These are phyloP conservation scores for Notarius quadriscutis DNA, from an alignment of 2,113 vertebrate species.

Conservation along the genomic window DNA sequence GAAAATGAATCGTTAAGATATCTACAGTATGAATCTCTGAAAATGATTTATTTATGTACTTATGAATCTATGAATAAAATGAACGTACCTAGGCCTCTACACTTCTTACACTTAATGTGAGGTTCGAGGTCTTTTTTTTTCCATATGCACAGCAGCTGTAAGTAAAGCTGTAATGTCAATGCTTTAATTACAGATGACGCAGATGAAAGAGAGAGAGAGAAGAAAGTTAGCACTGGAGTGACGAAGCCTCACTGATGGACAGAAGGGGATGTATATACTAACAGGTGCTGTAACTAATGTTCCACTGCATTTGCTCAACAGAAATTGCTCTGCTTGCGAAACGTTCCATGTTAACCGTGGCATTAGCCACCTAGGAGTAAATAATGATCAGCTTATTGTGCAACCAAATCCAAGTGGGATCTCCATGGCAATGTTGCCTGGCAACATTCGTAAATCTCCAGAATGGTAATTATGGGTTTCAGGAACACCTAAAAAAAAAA, in stretches of 20 bases:
- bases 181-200: background rate
- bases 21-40: background rate
- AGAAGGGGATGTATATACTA: background rate
- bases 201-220: background rate
- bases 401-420: slow-evolving; percentile 45
- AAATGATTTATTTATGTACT: background rate
- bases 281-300: background rate
- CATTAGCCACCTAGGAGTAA: slow-evolving; percentile 5
- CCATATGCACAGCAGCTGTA: background rate
- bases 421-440: slow-evolving; percentile 40
- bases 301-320: background rate
- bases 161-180: background rate
- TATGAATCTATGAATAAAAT: background rate
- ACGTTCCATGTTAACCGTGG: background rate
- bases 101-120: background rate
- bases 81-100: too few relatives aligned
- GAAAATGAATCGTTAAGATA: background rate
- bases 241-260: background rate
- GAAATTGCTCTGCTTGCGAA: background rate
- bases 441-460: slow-evolving; percentile 52
- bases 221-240: background rate
- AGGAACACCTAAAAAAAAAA: slow-evolving; percentile 47
- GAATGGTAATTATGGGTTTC: slow-evolving; percentile 30
- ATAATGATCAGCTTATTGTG: slow-evolving; percentile 42
- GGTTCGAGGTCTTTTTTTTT: background rate